A percentile compares a stretch with the other conserved stretches of the same genome.
phyloP scores from a whole-genome alignment of 1,140 invertebrate genomes.

The Atopsyche davidsoni region DNA sequence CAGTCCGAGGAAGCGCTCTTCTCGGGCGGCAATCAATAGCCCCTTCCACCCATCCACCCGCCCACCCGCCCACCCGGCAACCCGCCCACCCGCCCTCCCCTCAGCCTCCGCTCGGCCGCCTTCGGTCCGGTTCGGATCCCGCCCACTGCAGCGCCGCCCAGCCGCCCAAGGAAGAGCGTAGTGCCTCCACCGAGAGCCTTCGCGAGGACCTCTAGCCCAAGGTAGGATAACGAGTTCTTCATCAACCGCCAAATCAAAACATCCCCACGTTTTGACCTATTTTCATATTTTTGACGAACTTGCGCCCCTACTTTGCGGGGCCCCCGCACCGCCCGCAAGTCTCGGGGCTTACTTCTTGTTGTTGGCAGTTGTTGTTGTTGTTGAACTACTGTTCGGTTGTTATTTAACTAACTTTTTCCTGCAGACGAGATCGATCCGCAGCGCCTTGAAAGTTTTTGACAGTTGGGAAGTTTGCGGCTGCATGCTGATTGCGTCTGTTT shows the following conservation, averaged over 20 bases:
- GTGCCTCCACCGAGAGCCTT: not conserved
- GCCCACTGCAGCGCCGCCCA: slow-evolving; percentile 10
- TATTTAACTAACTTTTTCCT: slow-evolving; percentile 28
- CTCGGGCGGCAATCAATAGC: slow-evolving; percentile 29
- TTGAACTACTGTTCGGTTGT: slow-evolving; percentile 14
- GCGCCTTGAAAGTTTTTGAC: slow-evolving; percentile 27
- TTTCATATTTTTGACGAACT: slow-evolving; percentile 27
- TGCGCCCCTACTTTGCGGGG: slow-evolving; percentile 18
- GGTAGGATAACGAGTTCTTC: slow-evolving; percentile 18
- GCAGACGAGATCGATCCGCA: slow-evolving; percentile 15
- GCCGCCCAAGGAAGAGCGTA: not conserved
- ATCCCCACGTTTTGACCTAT: slow-evolving; percentile 13
- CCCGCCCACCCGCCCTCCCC: not conserved
- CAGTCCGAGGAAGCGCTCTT: slow-evolving; percentile 24
- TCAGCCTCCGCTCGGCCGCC: slow-evolving; percentile 14
- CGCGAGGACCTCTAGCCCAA: not conserved
- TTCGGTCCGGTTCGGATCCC: slow-evolving; percentile 10
- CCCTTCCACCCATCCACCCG: slow-evolving; percentile 11
- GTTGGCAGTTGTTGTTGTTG: slow-evolving; percentile 26
- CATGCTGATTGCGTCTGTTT: slow-evolving; percentile 21
- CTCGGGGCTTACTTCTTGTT: slow-evolving; percentile 20
- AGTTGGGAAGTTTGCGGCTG: slow-evolving; percentile 23
- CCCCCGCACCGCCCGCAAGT: slow-evolving; percentile 24
- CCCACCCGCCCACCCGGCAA: slow-evolving; percentile 3
- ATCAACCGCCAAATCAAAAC: not conserved